Conservation (phyloP, 1,140 invertebrate genomes). For the Cydia pomonella region DNA sequence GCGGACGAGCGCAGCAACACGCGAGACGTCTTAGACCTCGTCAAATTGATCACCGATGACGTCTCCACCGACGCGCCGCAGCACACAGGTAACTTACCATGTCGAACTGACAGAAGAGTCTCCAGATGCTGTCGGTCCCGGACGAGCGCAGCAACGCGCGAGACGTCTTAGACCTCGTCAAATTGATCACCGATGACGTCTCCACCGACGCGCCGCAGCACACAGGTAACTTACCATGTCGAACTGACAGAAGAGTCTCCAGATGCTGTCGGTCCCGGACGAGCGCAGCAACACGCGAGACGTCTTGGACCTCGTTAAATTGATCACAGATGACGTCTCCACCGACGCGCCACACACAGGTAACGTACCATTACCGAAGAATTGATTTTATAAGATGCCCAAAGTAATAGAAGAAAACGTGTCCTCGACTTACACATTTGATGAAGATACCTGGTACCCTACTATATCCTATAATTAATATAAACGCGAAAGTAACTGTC, state of each 20-base stretch:
- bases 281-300: slow-evolving; percentile 72
- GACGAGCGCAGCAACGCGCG: slow-evolving; percentile 73
- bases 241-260: slow-evolving; percentile 74
- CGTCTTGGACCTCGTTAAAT: slow-evolving; percentile 70
- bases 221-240: slow-evolving; percentile 73
- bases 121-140: slow-evolving; percentile 70
- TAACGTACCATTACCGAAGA: slow-evolving; percentile 62
- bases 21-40: slow-evolving; percentile 69
- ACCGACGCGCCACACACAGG: slow-evolving; percentile 70
- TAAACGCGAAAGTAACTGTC: no score
- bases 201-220: slow-evolving; percentile 69
- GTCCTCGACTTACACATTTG: no score
- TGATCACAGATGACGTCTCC: slow-evolving; percentile 76
- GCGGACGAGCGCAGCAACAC: slow-evolving; percentile 75
- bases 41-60: slow-evolving; percentile 76
- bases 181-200: slow-evolving; percentile 75
- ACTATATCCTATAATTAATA: no score
- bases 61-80: no score
- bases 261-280: slow-evolving; percentile 72
- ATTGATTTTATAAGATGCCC: no score
- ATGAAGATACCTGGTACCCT: no score
- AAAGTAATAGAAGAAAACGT: no score
- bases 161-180: slow-evolving; percentile 71
- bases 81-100: slow-evolving; percentile 57
- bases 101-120: slow-evolving; percentile 59